These are phyloP conservation scores for Montipora capricornis DNA, from an alignment of 64 coral and sea anemone species.

Conservation along the genomic window DNA sequence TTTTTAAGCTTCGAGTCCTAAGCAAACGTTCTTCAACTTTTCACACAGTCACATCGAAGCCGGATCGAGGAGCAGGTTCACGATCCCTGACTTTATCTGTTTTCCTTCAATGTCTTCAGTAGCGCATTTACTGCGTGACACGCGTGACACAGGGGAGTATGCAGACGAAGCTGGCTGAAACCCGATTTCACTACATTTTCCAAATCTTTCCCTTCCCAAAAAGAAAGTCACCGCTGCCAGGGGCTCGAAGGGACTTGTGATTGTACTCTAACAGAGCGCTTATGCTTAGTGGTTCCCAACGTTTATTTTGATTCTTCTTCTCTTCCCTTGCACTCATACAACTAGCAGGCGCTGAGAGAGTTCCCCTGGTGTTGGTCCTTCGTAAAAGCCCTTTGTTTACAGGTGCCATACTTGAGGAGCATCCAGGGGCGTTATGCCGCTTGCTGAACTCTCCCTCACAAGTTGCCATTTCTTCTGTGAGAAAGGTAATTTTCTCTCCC, in stretches of 20 bases:
- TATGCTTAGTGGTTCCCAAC: slow-evolving; percentile 83
- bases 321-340: slow-evolving; percentile 61
- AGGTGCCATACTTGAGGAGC: neutral
- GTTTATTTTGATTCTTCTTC: slow-evolving; percentile 16
- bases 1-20: too few relatives aligned
- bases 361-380: slow-evolving; percentile 49
- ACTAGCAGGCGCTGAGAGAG: slow-evolving; percentile 80
- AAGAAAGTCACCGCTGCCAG: slow-evolving; percentile 24
- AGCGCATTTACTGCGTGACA: neutral
- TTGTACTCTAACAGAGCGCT: slow-evolving; percentile 85
- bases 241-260: neutral
- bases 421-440: slow-evolving; percentile 76
- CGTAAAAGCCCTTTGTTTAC: neutral
- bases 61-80: too few relatives aligned
- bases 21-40: too few relatives aligned
- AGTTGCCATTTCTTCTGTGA: slow-evolving; percentile 85
- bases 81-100: too few relatives aligned
- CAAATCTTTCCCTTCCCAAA: slow-evolving; percentile 57
- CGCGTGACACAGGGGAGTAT: neutral
- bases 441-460: slow-evolving; percentile 89
- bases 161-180: neutral
- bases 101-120: neutral
- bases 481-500: slow-evolving; percentile 79
- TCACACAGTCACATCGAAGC: too few relatives aligned
- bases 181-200: slow-evolving; percentile 33